These are phyloP conservation scores for Drosophila quadrilineata DNA, from an alignment of 1,140 invertebrate species.

Conservation along the genomic window DNA sequence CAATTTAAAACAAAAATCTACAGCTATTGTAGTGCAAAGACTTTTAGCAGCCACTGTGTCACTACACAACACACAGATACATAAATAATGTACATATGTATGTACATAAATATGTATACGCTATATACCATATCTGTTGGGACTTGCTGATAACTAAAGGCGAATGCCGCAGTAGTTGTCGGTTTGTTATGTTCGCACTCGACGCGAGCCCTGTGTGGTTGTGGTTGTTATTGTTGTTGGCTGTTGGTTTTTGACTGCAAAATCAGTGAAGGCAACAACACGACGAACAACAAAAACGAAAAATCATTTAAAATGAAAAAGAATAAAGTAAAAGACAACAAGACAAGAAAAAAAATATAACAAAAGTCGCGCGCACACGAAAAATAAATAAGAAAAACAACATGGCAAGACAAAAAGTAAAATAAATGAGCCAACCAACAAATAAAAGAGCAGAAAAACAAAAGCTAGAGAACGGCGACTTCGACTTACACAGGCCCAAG, in stretches of 20 bases:
- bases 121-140: constrained; percentile 29
- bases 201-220: constrained; percentile 24
- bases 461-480: constrained; percentile 60
- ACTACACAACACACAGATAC: neutral
- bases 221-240: constrained; percentile 20
- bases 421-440: constrained; percentile 69
- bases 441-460: constrained; percentile 53
- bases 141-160: constrained; percentile 33
- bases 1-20: neutral
- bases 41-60: constrained; percentile 14
- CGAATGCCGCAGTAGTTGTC: constrained; percentile 29
- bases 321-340: constrained; percentile 45
- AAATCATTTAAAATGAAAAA: constrained; percentile 62
- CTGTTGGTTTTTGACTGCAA: constrained; percentile 24
- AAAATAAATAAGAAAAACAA: constrained; percentile 43
- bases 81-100: neutral
- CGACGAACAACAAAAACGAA: too few species aligned
- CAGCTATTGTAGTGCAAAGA: neutral
- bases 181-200: constrained; percentile 20
- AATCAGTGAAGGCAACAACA: constrained; percentile 49
- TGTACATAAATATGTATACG: too few species aligned
- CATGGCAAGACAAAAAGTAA: constrained; percentile 39
- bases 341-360: constrained; percentile 41
- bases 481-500: constrained; percentile 59
- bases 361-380: constrained; percentile 35